Evolutionary conservation across 92 coral and sea anemone species (phyloP), one percentile per base, ranked within the genome.

Genomic region (Epizoanthus stellaris): DNA sequence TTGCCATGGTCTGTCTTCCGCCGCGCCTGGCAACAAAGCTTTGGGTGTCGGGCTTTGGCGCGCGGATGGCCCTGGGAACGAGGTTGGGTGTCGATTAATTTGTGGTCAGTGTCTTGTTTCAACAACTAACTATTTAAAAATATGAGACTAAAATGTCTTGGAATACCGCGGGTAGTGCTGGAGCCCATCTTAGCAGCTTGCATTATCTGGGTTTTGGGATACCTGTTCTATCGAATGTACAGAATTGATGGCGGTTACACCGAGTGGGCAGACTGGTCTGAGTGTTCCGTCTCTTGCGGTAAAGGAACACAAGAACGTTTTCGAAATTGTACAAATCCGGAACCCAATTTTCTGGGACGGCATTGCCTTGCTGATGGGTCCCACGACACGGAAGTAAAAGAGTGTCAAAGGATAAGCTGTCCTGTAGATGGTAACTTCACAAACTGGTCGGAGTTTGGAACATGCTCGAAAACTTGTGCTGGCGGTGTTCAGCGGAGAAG

Each of bases 401-500:
- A 43, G 36, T 79, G 83, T 43, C 9, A 23, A n/a, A 7, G 45
- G 7, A 19, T 57, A 12, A 43, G 23, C 19, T 79, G 83, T 30
- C 83, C 83, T 8, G n/a, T 79, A 79, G 73, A 79, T 43, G 83
- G 83, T 13, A 63, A 63, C 58, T 79, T 79, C 57, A 79, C 60
- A 34, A 17, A 40, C 13, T 79, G 83, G 83, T 63, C 72, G 60
- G 83, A 43, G 2, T 79, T 63, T 42, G 72, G 60, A 45, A 19
- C 38, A 5, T 79, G 83, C 57, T 79, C 83, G 36, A 79, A 79
- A 79, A 43, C 83, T 15, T 79, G 83, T 63, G 67, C 83, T 34
- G 83, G 38, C 7, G 83, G 83, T 40, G 83, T 79, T 63, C 73
- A 79, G 72, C 64, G 49, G 65, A 79, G 83, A 62, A 79, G 21